Evolutionary conservation across 2,888 invertebrate genomes (phyloP).

Genomic region (Mythimna loreyi): DNA sequence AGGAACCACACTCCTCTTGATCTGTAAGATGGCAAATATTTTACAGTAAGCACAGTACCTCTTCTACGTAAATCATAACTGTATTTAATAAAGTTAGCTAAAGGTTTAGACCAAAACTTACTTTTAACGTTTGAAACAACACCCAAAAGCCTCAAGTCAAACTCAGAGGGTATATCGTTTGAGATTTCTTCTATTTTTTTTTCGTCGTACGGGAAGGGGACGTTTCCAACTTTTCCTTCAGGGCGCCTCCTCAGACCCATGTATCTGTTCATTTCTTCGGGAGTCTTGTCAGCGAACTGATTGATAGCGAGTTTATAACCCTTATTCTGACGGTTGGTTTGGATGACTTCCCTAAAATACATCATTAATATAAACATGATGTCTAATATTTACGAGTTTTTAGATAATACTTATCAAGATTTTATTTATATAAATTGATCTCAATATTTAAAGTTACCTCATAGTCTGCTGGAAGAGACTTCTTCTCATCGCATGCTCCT

Average conservation of each 20-base stretch:
- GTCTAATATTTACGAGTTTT: not conserved
- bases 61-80: not conserved
- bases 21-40: conserved; percentile 64
- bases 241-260: conserved; percentile 72
- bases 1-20: conserved; percentile 79
- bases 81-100: not conserved
- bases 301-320: conserved; percentile 79
- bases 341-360: conserved; percentile 68
- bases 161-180: conserved; percentile 71
- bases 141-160: conserved; percentile 77
- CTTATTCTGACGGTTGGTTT: conserved; percentile 73
- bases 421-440: too few species aligned
- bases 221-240: conserved; percentile 71
- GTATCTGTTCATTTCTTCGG: conserved; percentile 73
- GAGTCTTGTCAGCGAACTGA: conserved; percentile 80
- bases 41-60: not conserved
- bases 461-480: conserved; percentile 54
- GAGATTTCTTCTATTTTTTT: conserved; percentile 62
- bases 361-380: not conserved
- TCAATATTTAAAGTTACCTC: conserved; percentile 42
- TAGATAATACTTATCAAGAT: not conserved
- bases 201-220: conserved; percentile 78
- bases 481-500: conserved; percentile 51
- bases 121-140: conserved; percentile 76
- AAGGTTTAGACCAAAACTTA: conserved; percentile 58